Percentiles rank a stretch among this genome's conserved stretches.
These are phyloP conservation scores for Ganaspis brasiliensis DNA, from an alignment of 2,888 invertebrate species.

Conservation along the genomic window DNA sequence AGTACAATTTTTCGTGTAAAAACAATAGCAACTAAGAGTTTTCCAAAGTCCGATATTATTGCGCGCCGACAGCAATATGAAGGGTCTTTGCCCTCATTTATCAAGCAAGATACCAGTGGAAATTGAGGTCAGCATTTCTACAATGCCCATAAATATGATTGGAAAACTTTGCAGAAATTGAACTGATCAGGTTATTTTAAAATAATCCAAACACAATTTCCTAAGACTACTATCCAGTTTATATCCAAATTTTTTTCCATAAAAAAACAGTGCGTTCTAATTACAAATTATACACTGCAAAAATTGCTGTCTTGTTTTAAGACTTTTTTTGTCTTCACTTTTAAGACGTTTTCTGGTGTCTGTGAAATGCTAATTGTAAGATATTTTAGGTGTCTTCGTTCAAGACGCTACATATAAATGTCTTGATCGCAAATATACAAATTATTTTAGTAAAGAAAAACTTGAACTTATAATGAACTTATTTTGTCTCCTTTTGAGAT, in stretches of 20 bases:
- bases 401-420: too few species aligned
- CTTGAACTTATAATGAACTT: too few species aligned
- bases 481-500: too few species aligned
- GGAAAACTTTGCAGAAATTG: constrained; percentile 64
- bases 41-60: constrained; percentile 58
- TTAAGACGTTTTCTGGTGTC: too few species aligned
- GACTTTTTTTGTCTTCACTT: too few species aligned
- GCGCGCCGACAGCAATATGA: constrained; percentile 80
- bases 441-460: too few species aligned
- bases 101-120: constrained; percentile 78
- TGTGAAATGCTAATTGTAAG: too few species aligned
- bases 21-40: constrained; percentile 64
- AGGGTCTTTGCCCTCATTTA: constrained; percentile 79
- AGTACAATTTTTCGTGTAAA: constrained; percentile 61
- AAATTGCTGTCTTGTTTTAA: too few species aligned
- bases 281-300: too few species aligned
- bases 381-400: too few species aligned
- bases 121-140: neutral
- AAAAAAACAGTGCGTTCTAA: too few species aligned
- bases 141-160: constrained; percentile 68
- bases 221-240: neutral
- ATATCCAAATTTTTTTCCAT: neutral
- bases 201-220: constrained; percentile 79
- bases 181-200: constrained; percentile 72
- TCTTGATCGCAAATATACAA: too few species aligned